Percentiles rank a stretch among this genome's conserved stretches.
These are phyloP conservation scores for Crioceris asparagi DNA, from an alignment of 2,888 invertebrate species.

Conservation along the genomic window DNA sequence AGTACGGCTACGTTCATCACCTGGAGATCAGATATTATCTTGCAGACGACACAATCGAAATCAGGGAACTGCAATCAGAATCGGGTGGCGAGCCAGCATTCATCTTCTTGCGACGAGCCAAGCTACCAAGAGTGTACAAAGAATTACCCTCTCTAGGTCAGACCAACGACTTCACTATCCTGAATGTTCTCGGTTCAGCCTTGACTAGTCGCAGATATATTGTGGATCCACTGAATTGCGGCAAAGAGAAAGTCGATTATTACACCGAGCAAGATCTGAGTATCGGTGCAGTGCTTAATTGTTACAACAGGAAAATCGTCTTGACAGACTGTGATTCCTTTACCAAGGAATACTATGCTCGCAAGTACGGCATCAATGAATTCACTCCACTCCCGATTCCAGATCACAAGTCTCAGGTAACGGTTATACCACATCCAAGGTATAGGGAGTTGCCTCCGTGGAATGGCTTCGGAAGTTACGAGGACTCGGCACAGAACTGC, in stretches of 20 bases:
- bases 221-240: conserved; percentile 46
- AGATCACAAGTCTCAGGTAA: conserved; percentile 26
- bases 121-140: conserved; percentile 60
- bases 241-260: conserved; percentile 39
- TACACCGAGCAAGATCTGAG: conserved; percentile 66
- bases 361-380: conserved; percentile 43
- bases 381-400: conserved; percentile 52
- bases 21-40: conserved; percentile 77
- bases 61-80: conserved; percentile 59
- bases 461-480: conserved; percentile 83
- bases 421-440: conserved; percentile 27
- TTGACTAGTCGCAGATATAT: conserved; percentile 45
- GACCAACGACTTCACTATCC: conserved; percentile 41
- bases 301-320: conserved; percentile 70
- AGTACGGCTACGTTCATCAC: conserved; percentile 66
- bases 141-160: conserved; percentile 41
- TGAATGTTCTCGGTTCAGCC: conserved; percentile 53
- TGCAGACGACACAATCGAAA: conserved; percentile 81
- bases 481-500: conserved; percentile 84
- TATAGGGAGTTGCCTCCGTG: conserved; percentile 64
- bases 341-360: conserved; percentile 72
- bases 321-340: conserved; percentile 77
- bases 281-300: conserved; percentile 66
- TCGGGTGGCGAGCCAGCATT: conserved; percentile 64
- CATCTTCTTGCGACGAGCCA: conserved; percentile 63